phyloP scores from a whole-genome alignment of 2,888 invertebrate species.

The Merodon equestris region DNA sequence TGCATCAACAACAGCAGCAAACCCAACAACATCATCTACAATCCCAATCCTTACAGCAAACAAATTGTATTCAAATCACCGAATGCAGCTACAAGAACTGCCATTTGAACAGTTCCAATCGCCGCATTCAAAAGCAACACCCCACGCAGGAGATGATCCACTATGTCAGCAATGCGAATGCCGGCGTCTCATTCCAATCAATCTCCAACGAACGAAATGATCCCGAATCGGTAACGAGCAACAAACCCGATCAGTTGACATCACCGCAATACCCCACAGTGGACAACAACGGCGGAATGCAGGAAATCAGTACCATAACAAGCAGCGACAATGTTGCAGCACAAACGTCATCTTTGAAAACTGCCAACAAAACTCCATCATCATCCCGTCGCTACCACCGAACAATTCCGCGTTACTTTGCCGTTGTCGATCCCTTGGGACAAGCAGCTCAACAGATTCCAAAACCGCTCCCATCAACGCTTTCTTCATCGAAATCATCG shows the following conservation, averaged over 20 bases:
- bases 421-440: conserved; percentile 75
- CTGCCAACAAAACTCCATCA: conserved; percentile 75
- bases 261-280: conserved; percentile 51
- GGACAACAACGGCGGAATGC: conserved; percentile 44
- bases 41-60: conserved; percentile 57
- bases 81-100: conserved; percentile 78
- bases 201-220: conserved; percentile 54
- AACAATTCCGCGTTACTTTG: conserved; percentile 79
- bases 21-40: conserved; percentile 61
- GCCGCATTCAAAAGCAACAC: conserved; percentile 59
- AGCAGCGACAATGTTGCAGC: conserved; percentile 57
- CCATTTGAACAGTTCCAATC: conserved; percentile 71
- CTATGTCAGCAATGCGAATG: conserved; percentile 70
- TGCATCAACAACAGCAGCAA: conserved; percentile 69
- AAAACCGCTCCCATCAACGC: conserved; percentile 61
- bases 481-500: conserved; percentile 43
- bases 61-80: conserved; percentile 67
- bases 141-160: conserved; percentile 71
- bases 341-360: conserved; percentile 62
- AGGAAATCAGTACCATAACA: conserved; percentile 65
- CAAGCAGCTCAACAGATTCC: conserved; percentile 68
- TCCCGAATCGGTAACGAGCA: conserved; percentile 2
- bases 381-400: conserved; percentile 78
- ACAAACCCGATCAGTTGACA: conserved; percentile 48
- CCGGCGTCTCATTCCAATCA: conserved; percentile 53